Evolutionary conservation across 2,113 vertebrate genomes (phyloP), one percentile per base, ranked within the genome.

Genomic region (Rafetus swinhoei): DNA sequence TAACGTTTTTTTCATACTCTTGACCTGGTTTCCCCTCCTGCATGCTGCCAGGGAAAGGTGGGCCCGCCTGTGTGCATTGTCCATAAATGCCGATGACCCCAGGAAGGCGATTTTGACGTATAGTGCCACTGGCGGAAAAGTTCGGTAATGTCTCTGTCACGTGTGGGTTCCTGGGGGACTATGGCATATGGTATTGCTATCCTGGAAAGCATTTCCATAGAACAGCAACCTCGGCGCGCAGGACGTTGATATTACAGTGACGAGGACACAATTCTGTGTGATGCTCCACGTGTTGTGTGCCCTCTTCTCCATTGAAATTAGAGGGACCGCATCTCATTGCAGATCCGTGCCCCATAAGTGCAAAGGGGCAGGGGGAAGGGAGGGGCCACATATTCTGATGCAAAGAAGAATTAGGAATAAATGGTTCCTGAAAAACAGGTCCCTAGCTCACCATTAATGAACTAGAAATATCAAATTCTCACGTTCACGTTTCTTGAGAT

Each of bases 111-210:
- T 62, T 29, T 62, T 62, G 60, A 62, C 5, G 27, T 1, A 25
- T 1, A 1, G 3, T 60, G 1, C 9, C 3, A 24, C 15, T 74
- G 10, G 16, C 2, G 7, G 22, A 39, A 5, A 18, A 0, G 35
- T 3, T 8, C 32, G 65, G 19, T 12, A 4, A 14, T 19, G 52
- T 24, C 54, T 1, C 5, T 7, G 19, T 79, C 4, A 0, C 39
- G 2, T 54, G 27, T 0, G 9, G 25, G 69, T 24, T 8, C n/a
- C 52, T 19, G 59, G 6, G 56, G 27, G 50, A 8, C 29, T 9
- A 50, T 27, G 27, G 35, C 76, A 32, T 27, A n/a, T 24, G 29
- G 45, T 60, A 60, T 2, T 6, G 9, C 60, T 6, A 0, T 2
- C 11, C 80, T 55, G 53, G 55, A 45, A 45, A 9, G 35, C 4